A percentile compares a stretch with the other conserved stretches of the same genome.
Evolutionary conservation across 2,113 vertebrate genomes (phyloP).

Genomic region (Poecile atricapillus): DNA sequence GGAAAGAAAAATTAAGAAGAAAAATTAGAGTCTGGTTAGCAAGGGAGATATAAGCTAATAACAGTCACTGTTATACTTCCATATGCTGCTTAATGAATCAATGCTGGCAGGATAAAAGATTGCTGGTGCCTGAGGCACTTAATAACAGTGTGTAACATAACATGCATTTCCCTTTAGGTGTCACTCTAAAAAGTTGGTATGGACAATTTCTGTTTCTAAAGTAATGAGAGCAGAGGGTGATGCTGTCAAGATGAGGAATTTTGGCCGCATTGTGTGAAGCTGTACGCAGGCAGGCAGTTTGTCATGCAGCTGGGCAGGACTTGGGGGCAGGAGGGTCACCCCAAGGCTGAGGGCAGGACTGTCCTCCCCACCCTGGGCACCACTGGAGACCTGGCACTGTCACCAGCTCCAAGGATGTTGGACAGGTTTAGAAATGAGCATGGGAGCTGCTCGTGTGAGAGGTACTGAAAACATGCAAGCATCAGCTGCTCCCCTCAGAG

Average conservation of each 20-base stretch:
- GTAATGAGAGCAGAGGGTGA: neutral
- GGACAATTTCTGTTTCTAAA: neutral
- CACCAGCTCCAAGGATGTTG: neutral
- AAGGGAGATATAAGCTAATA: constrained; percentile 4
- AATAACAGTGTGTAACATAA: neutral
- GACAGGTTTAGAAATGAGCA: neutral
- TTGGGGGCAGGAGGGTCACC: neutral
- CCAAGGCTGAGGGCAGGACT: neutral
- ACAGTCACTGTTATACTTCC: neutral
- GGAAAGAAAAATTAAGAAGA: constrained; percentile 16
- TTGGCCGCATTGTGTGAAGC: neutral
- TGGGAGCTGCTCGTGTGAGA: accelerated
- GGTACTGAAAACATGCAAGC: accelerated
- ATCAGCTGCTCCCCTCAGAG: neutral
- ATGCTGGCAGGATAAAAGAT: neutral
- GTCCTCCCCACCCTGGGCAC: neutral
- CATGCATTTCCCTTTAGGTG: neutral
- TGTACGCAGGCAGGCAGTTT: accelerated
- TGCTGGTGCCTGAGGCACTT: neutral
- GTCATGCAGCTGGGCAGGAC: accelerated
- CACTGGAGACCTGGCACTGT: accelerated
- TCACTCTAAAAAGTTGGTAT: neutral
- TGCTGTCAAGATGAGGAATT: neutral
- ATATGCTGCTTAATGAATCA: constrained; percentile 27
- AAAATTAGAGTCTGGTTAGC: constrained; percentile 7